Conservation (phyloP, 2,888 invertebrate genomes). For the Branchellion lobata region DNA sequence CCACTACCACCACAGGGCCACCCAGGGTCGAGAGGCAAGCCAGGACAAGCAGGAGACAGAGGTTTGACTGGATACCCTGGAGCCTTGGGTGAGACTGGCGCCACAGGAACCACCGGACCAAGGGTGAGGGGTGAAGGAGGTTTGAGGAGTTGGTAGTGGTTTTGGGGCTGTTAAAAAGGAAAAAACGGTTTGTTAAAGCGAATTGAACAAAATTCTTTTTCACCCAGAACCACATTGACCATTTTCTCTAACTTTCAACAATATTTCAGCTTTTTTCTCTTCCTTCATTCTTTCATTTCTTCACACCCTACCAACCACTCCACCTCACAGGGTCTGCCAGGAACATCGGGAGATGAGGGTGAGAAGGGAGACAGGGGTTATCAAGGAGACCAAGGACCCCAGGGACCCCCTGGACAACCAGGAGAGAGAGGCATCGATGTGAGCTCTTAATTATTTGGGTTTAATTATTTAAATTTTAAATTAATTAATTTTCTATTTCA, state of each 20-base stretch:
- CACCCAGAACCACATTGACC: too few relatives aligned
- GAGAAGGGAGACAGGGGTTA: slow-evolving; percentile 43
- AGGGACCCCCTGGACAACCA: slow-evolving; percentile 42
- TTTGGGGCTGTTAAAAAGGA: too few relatives aligned
- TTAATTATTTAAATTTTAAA: not conserved
- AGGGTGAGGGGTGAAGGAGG: too few relatives aligned
- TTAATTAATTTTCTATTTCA: too few relatives aligned
- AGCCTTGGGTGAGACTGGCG: slow-evolving; percentile 44
- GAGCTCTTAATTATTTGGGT: too few relatives aligned
- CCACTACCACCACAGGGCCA: slow-evolving; percentile 72
- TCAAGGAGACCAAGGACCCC: slow-evolving; percentile 44
- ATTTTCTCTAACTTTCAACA: too few relatives aligned
- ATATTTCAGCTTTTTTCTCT: too few relatives aligned
- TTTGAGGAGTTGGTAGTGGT: too few relatives aligned
- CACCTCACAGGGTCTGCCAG: slow-evolving; percentile 47
- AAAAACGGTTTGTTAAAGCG: too few relatives aligned
- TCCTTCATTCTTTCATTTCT: too few relatives aligned
- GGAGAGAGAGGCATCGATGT: slow-evolving; percentile 43
- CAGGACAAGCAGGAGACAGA: slow-evolving; percentile 66
- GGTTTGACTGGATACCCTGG: slow-evolving; percentile 42
- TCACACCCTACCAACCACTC: too few relatives aligned
- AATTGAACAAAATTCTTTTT: too few relatives aligned
- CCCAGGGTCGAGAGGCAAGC: slow-evolving; percentile 72
- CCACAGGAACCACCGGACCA: slow-evolving; percentile 46
- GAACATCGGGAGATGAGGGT: slow-evolving; percentile 43